Percentiles rank a stretch among this genome's conserved stretches.
These are phyloP conservation scores for Percopsis omiscomaycus DNA, from an alignment of 2,797 vertebrate genomes.

Conservation along the genomic window DNA sequence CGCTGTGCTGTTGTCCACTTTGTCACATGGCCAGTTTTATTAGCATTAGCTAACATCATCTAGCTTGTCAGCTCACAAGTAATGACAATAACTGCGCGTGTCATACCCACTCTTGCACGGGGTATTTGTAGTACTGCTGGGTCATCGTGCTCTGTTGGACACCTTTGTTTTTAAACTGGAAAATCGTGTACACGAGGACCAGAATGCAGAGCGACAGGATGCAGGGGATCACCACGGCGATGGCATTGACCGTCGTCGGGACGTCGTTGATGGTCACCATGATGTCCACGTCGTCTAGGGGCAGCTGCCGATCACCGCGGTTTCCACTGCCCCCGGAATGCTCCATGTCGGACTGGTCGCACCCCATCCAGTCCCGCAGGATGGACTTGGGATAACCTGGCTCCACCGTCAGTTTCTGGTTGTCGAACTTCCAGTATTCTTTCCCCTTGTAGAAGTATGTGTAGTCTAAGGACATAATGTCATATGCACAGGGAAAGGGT, in stretches of 20 bases:
- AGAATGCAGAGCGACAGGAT: constrained; percentile 95
- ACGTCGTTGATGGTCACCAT: constrained; percentile 96
- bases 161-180: constrained; percentile 98
- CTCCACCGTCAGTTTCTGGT: constrained; percentile 94
- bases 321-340: constrained; percentile 69
- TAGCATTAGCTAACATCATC: constrained; percentile 2
- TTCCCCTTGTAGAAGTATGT: constrained; percentile 99
- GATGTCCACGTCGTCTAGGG: constrained; percentile 93
- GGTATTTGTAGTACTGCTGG: constrained; percentile 94
- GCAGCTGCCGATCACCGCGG: constrained; percentile 88
- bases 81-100: constrained; percentile 45
- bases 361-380: constrained; percentile 97
- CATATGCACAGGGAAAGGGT: neutral
- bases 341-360: constrained; percentile 91
- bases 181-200: constrained; percentile 96
- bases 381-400: constrained; percentile 95
- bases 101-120: constrained; percentile 99
- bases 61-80: constrained; percentile 13
- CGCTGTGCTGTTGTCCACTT: neutral
- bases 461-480: constrained; percentile 80
- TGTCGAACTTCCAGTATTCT: constrained; percentile 99
- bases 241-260: constrained; percentile 93
- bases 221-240: constrained; percentile 97
- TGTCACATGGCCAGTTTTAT: constrained; percentile 4
- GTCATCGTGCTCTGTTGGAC: constrained; percentile 86